Conservation (phyloP, 2,888 invertebrate genomes). For the Charanyca ferruginea region DNA sequence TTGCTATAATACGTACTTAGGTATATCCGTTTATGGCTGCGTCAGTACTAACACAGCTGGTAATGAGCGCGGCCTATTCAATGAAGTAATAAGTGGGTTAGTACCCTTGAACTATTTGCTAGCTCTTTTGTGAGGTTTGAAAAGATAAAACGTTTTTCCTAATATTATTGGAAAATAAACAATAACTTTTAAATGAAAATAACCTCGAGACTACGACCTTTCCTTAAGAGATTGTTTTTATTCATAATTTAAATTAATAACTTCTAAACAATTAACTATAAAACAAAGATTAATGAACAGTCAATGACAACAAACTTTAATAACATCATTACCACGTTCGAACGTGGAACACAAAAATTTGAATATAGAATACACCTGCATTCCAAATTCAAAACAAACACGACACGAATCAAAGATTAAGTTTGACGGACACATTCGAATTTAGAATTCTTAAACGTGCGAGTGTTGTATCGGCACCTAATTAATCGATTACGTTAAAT, state of each 20-base stretch:
- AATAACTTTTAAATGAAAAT: constrained; percentile 12
- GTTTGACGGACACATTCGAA: constrained; percentile 66
- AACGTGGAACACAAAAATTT: constrained; percentile 65
- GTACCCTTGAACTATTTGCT: constrained; percentile 65
- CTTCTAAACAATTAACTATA: constrained; percentile 41
- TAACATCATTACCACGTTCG: constrained; percentile 61
- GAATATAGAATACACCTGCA: constrained; percentile 65
- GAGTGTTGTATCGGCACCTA: constrained; percentile 49
- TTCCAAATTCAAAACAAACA: constrained; percentile 66
- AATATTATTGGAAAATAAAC: constrained; percentile 28
- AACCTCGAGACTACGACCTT: constrained; percentile 12
- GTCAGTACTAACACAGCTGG: constrained; percentile 50
- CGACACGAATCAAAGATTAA: constrained; percentile 64
- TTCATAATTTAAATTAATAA: constrained; percentile 29
- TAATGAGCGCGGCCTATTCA: constrained; percentile 66
- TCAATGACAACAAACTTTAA: constrained; percentile 54
- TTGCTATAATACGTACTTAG: constrained; percentile 34
- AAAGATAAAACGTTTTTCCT: constrained; percentile 31
- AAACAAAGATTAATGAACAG: constrained; percentile 44
- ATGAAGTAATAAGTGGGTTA: constrained; percentile 55
- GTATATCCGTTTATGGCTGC: constrained; percentile 47
- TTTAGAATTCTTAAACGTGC: constrained; percentile 64
- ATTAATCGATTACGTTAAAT: constrained; percentile 57
- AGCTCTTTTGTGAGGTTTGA: constrained; percentile 51
- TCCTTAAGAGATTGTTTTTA: constrained; percentile 17